Evolutionary conservation across 23 tunicate species (phyloP).

Genomic region (Phallusia fumigata): DNA sequence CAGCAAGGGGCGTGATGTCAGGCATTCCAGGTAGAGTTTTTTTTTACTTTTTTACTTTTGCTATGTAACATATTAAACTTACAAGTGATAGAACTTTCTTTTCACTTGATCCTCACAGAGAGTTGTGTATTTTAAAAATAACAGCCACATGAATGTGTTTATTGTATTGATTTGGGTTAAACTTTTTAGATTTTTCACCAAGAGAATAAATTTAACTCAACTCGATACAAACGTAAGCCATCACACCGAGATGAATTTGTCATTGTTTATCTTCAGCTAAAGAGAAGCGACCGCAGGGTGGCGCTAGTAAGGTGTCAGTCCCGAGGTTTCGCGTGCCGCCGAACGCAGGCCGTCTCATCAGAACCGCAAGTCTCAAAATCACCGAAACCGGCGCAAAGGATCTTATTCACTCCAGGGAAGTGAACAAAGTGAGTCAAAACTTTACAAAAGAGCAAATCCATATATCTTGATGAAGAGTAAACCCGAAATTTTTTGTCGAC

Average conservation of each 20-base stretch:
- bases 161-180: no score
- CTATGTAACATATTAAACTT: no score
- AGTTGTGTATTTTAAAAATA: no score
- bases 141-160: no score
- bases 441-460: neutral
- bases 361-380: conserved; percentile 76
- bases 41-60: neutral
- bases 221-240: neutral
- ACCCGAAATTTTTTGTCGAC: no score
- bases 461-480: neutral
- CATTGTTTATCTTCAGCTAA: neutral
- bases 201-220: no score
- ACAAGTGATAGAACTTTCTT: no score
- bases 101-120: no score
- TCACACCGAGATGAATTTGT: neutral
- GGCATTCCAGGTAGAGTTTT: neutral
- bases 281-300: conserved; percentile 33
- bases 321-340: conserved; percentile 75
- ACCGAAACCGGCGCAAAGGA: conserved; percentile 95
- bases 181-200: no score
- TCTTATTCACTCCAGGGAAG: conserved; percentile 42
- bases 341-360: conserved; percentile 30
- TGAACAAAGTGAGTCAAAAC: conserved; percentile 52
- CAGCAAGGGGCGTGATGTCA: neutral
- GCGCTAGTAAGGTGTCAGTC: conserved; percentile 36